These are phyloP conservation scores for Leptobrachium leishanense DNA, from an alignment of 2,113 vertebrate species.

Conservation along the genomic window DNA sequence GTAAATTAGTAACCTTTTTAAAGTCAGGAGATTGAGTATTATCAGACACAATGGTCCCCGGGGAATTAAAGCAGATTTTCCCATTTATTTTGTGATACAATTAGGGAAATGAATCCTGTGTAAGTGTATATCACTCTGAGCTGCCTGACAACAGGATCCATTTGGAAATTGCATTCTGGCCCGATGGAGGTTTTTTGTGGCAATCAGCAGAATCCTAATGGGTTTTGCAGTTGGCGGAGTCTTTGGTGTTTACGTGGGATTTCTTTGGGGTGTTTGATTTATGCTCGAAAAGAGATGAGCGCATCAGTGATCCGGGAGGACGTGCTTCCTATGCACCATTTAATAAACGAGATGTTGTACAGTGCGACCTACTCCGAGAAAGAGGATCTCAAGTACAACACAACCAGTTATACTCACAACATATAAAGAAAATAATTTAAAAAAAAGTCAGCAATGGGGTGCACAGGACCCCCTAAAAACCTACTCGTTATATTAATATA, in stretches of 20 bases:
- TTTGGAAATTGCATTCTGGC: neutral
- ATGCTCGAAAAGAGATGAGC: neutral
- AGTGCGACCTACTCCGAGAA: neutral
- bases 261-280: neutral
- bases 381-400: too few relatives aligned
- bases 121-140: neutral
- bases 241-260: neutral
- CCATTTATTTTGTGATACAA: neutral
- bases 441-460: too few relatives aligned
- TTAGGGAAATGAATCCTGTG: neutral
- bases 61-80: neutral
- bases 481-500: too few relatives aligned
- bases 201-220: neutral
- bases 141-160: neutral
- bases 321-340: neutral
- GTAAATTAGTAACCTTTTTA: too few relatives aligned
- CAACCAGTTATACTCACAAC: too few relatives aligned
- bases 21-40: too few relatives aligned
- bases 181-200: neutral
- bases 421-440: too few relatives aligned
- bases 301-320: neutral
- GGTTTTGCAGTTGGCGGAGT: neutral
- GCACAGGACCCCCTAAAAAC: too few relatives aligned
- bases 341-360: neutral
- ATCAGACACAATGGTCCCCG: too few relatives aligned